phyloP scores from a whole-genome alignment of 2,797 vertebrate species.

The Mormyrus proboscirostris region DNA sequence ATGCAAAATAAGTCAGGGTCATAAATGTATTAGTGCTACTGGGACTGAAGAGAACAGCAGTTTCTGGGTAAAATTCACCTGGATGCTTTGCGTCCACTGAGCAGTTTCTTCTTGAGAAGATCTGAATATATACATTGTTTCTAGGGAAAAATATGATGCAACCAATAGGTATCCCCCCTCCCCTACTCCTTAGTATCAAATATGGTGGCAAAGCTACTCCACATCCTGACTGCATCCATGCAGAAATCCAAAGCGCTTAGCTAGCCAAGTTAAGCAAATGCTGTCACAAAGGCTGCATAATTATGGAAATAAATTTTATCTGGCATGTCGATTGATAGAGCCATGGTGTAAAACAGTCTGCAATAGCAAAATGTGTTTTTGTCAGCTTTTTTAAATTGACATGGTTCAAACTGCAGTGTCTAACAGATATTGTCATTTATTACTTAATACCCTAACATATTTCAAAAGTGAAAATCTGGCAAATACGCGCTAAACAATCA shows the following conservation, averaged over 20 bases:
- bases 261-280: slow-evolving; percentile 56
- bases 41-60: background rate
- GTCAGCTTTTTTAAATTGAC: slow-evolving; percentile 53
- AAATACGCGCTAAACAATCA: slow-evolving; percentile 29
- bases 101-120: background rate
- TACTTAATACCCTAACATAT: slow-evolving; percentile 34
- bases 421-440: slow-evolving; percentile 50
- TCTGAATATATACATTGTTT: background rate
- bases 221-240: slow-evolving; percentile 37
- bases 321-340: slow-evolving; percentile 61
- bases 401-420: slow-evolving; percentile 41
- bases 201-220: slow-evolving; percentile 43
- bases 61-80: background rate
- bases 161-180: background rate
- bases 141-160: background rate
- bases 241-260: slow-evolving; percentile 42
- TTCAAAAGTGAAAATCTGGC: slow-evolving; percentile 46
- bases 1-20: background rate
- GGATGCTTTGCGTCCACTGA: background rate
- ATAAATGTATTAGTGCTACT: background rate
- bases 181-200: slow-evolving; percentile 51
- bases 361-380: slow-evolving; percentile 54
- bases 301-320: slow-evolving; percentile 57
- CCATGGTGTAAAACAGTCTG: slow-evolving; percentile 55
- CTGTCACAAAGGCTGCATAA: slow-evolving; percentile 51